Percentiles rank a stretch among this genome's conserved stretches.
Conservation (phyloP, 2,888 invertebrate species). For the Eulithis testata region DNA sequence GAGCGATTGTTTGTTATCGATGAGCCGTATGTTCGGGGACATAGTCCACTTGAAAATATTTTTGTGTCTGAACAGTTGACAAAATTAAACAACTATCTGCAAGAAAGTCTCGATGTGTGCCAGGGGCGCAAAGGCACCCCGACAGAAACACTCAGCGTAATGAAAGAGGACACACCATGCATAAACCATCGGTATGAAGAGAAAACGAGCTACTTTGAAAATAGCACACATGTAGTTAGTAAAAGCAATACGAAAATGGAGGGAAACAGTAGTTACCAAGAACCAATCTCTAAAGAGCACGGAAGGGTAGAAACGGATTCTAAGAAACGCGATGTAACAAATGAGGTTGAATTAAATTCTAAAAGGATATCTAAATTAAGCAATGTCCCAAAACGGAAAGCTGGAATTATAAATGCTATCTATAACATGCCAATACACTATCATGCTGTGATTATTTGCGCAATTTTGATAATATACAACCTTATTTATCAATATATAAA, state of each 20-base stretch:
- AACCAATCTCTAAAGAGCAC: constrained; percentile 33
- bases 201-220: constrained; percentile 35
- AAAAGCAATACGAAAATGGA: constrained; percentile 31
- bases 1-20: constrained; percentile 25
- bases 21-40: constrained; percentile 53
- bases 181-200: constrained; percentile 37
- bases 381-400: constrained; percentile 65
- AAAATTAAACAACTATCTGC: constrained; percentile 74
- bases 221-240: constrained; percentile 28
- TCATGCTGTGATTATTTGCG: constrained; percentile 80
- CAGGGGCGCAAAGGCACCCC: constrained; percentile 48
- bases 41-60: constrained; percentile 69
- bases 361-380: constrained; percentile 55
- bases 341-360: constrained; percentile 33
- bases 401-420: constrained; percentile 68
- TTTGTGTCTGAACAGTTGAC: constrained; percentile 71
- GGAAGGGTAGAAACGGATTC: constrained; percentile 38
- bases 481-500: constrained; percentile 80
- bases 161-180: constrained; percentile 18
- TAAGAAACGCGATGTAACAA: constrained; percentile 39
- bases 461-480: constrained; percentile 82
- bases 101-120: constrained; percentile 73
- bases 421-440: constrained; percentile 82
- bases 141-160: constrained; percentile 22
- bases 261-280: constrained; percentile 34